Evolutionary conservation across 2,797 vertebrate species (phyloP).

Genomic region (Crenuchus spilurus): DNA sequence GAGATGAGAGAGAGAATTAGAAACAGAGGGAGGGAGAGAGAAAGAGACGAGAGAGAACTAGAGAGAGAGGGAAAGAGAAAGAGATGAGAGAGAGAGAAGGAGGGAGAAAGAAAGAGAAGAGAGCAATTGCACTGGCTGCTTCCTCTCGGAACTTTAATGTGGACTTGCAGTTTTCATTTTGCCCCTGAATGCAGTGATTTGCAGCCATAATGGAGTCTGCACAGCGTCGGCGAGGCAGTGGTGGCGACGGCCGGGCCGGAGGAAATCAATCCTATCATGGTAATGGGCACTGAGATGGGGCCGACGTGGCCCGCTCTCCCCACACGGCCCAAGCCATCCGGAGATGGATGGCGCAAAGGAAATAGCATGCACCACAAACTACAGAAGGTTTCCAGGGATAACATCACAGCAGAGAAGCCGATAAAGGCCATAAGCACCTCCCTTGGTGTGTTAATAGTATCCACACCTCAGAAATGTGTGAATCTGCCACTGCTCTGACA

Average conservation of each 20-base stretch:
- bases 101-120: background rate
- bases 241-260: constrained; percentile 12
- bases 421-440: background rate
- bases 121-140: constrained; percentile 9
- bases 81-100: background rate
- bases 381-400: constrained; percentile 32
- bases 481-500: constrained; percentile 24
- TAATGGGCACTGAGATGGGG: constrained; percentile 67
- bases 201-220: constrained; percentile 44
- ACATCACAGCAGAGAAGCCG: constrained; percentile 28
- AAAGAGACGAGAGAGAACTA: background rate
- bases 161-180: constrained; percentile 45
- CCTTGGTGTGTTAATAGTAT: constrained; percentile 22
- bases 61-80: background rate
- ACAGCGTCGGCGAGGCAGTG: background rate
- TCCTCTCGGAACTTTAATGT: constrained; percentile 35
- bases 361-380: constrained; percentile 6
- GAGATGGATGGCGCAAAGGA: constrained; percentile 63
- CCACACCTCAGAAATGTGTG: constrained; percentile 13
- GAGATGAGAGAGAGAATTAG: no score
- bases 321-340: constrained; percentile 39
- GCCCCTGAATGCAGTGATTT: constrained; percentile 41
- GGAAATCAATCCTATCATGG: constrained; percentile 67
- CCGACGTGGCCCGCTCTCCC: constrained; percentile 53
- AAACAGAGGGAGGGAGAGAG: background rate